Evolutionary conservation across 2,113 vertebrate genomes (phyloP), one percentile per base, ranked within the genome.

Genomic region (Scatophagus argus): DNA sequence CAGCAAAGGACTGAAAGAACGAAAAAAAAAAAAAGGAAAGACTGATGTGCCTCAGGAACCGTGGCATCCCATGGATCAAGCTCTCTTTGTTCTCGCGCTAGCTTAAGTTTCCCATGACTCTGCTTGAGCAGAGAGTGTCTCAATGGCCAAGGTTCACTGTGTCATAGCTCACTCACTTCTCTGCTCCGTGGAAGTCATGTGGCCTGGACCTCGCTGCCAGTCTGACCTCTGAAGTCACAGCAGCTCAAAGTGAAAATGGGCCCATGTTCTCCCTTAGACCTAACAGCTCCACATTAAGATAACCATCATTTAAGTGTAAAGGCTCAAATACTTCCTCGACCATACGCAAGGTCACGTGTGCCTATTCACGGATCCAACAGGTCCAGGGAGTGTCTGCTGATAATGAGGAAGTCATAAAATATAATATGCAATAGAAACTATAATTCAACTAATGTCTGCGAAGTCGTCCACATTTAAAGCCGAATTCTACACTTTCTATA

Each of bases 31-130:
- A 44, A 52, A 67, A 67, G 51, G 63, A 84, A 78, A 89, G 85
- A 89, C 60, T 78, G 85, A 92, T 88, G 89, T 92, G 91, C 88
- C 91, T 87, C 77, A 84, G 89, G 90, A 91, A 79, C 82, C 36
- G 84, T 85, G 91, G 87, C 90, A 93, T 91, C 90, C 86, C 86
- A 89, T 93, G 87, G 90, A 92, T 93, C 91, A 92, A 87, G 83
- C 89, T 60, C 64, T 80, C 92, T 93, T 94, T 94, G 90, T 94
- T 92, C 86, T 84, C 56, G 7, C 74, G 81, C 78, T 71, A 86
- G 87, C 89, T 93, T 86, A 81, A 90, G 87, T 93, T 94, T 93
- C 91, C 90, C 93, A 94, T 94, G 89, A 92, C 89, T 92, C 80
- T 80, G 90, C 89, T 90, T 89, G 86, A 88, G 87, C 81, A 88